Evolutionary conservation across 2,888 invertebrate genomes (phyloP).

Genomic region (Cryptocephalus primarius): DNA sequence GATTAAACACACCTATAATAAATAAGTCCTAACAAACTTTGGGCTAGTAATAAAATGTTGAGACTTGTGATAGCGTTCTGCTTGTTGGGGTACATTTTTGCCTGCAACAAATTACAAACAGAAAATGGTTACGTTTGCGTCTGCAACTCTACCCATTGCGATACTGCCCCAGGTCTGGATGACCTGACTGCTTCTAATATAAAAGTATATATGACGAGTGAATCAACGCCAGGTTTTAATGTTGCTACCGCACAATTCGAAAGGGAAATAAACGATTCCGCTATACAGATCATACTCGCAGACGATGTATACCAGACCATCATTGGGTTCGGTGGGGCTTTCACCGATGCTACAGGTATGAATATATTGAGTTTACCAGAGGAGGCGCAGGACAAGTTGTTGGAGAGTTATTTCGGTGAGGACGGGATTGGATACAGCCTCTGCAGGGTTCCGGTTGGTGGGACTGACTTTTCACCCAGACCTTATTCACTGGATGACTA

Average conservation of each 20-base stretch:
- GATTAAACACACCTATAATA: too few species aligned
- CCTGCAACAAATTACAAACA: too few species aligned
- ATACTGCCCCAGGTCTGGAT: constrained; percentile 26
- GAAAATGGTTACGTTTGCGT: constrained; percentile 23
- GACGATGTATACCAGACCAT: constrained; percentile 48
- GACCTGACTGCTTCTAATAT: neutral
- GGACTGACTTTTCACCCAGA: constrained; percentile 73
- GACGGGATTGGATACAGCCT: constrained; percentile 56
- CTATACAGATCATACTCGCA: constrained; percentile 23
- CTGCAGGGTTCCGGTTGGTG: constrained; percentile 73
- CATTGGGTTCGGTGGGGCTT: constrained; percentile 75
- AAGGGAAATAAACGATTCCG: neutral
- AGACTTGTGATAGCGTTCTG: too few species aligned
- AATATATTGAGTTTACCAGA: constrained; percentile 53
- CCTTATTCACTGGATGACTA: constrained; percentile 68
- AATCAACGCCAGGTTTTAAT: constrained; percentile 45
- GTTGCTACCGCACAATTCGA: constrained; percentile 33
- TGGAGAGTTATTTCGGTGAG: constrained; percentile 60
- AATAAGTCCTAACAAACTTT: too few species aligned
- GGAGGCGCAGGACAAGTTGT: constrained; percentile 32
- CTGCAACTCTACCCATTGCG: constrained; percentile 37
- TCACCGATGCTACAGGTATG: constrained; percentile 55
- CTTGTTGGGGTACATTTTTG: too few species aligned
- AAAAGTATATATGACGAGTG: constrained; percentile 32
- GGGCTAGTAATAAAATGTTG: too few species aligned